These are phyloP conservation scores for Heliconius hermathena DNA, from an alignment of 1,140 invertebrate genomes.

Conservation along the genomic window DNA sequence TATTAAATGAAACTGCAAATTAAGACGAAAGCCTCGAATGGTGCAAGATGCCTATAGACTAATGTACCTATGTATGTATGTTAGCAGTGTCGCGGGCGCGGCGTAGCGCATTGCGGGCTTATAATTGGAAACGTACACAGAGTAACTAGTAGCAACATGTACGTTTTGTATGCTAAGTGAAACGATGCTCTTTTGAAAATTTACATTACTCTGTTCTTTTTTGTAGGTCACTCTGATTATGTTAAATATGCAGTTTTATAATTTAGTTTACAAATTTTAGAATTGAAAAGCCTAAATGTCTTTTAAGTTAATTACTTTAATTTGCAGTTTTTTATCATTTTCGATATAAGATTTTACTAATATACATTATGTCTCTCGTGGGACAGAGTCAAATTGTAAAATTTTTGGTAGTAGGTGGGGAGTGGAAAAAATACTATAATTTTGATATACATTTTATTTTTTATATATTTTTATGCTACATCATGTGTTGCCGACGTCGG, in stretches of 20 bases:
- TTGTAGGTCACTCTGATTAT: not conserved
- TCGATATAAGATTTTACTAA: too few species aligned
- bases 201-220: not conserved
- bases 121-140: slow-evolving; percentile 8
- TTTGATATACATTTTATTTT: not conserved
- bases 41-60: not conserved
- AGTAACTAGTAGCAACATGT: not conserved
- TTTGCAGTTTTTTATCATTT: too few species aligned
- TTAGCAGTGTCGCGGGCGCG: not conserved
- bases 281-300: not conserved
- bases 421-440: too few species aligned
- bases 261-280: not conserved
- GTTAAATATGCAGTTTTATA: not conserved
- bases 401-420: too few species aligned
- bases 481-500: slow-evolving; percentile 7
- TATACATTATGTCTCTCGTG: too few species aligned
- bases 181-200: not conserved
- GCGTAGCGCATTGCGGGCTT: slow-evolving; percentile 23
- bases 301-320: too few species aligned
- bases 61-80: not conserved
- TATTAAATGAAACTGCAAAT: not conserved
- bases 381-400: too few species aligned
- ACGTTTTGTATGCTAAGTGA: not conserved
- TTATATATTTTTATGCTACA: not conserved
- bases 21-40: not conserved